phyloP scores from a whole-genome alignment of 1,140 invertebrate species.

The Heliconius nattereri region DNA sequence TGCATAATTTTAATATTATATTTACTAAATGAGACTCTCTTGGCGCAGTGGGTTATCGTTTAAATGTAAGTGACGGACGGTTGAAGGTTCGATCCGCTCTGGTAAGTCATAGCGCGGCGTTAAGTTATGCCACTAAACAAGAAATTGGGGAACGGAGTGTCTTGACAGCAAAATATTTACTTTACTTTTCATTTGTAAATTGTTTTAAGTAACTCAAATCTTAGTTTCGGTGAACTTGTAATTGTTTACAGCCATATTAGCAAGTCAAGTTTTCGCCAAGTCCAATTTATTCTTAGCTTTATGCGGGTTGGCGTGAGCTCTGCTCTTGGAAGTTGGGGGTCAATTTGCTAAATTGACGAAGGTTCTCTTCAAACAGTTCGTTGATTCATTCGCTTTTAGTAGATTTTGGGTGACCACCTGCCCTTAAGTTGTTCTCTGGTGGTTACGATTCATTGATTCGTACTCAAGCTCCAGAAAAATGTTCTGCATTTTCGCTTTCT shows the following conservation, averaged over 20 bases:
- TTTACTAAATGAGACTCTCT: neutral
- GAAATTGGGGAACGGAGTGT: no score
- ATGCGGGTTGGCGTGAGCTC: conserved; percentile 28
- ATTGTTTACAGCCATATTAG: conserved; percentile 28
- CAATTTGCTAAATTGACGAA: conserved; percentile 63
- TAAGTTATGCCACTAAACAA: no score
- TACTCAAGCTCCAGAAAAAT: no score
- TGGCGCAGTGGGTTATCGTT: neutral
- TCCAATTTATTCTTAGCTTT: conserved; percentile 31
- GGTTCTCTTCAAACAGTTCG: conserved; percentile 28
- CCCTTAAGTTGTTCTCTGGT: neutral
- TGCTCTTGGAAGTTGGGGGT: conserved; percentile 43
- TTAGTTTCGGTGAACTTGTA: conserved; percentile 9
- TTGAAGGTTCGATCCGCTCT: neutral
- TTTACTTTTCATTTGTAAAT: no score
- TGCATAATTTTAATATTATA: neutral
- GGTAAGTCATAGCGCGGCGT: no score
- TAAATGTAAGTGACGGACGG: neutral
- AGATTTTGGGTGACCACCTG: conserved; percentile 8
- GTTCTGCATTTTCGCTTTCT: no score
- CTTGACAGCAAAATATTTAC: no score
- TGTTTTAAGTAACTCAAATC: neutral
- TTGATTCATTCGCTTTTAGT: conserved; percentile 25
- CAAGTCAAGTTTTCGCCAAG: conserved; percentile 8
- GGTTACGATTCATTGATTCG: no score